Evolutionary conservation across 2,113 vertebrate species (phyloP).

Genomic region (Corvus moneduloides): DNA sequence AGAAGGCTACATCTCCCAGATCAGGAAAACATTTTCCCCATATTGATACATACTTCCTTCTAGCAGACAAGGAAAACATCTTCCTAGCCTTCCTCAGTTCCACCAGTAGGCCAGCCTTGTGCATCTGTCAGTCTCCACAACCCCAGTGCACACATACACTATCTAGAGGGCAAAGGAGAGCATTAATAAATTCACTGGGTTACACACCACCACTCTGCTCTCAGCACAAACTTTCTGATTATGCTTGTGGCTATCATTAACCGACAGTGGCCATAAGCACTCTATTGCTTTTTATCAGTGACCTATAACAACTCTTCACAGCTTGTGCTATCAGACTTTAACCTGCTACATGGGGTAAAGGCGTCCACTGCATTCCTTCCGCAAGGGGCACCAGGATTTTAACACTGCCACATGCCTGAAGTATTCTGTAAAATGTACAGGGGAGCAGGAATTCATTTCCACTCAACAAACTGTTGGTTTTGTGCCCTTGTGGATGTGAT

Average conservation of each 20-base stretch:
- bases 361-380: not conserved
- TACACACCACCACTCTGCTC: not conserved
- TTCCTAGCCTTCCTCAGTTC: not conserved
- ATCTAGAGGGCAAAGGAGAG: constrained; percentile 2
- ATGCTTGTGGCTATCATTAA: constrained; percentile 12
- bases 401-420: not conserved
- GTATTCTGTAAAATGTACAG: not conserved
- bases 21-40: not conserved
- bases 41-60: not conserved
- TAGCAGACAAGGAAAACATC: not conserved
- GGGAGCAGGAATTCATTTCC: not conserved
- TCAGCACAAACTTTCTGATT: not conserved
- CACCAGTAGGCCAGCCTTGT: not conserved
- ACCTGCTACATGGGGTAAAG: not conserved
- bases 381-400: not conserved
- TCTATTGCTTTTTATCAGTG: constrained; percentile 11
- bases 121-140: not conserved
- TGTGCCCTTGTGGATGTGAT: not conserved
- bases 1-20: not conserved
- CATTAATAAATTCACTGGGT: not conserved
- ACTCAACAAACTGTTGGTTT: not conserved
- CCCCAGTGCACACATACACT: not conserved
- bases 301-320: not conserved
- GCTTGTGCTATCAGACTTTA: not conserved
- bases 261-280: not conserved